A percentile compares a stretch with the other conserved stretches of the same genome.
These are phyloP conservation scores for Drosophila sturtevanti DNA, from an alignment of 1,140 invertebrate genomes.

Conservation along the genomic window DNA sequence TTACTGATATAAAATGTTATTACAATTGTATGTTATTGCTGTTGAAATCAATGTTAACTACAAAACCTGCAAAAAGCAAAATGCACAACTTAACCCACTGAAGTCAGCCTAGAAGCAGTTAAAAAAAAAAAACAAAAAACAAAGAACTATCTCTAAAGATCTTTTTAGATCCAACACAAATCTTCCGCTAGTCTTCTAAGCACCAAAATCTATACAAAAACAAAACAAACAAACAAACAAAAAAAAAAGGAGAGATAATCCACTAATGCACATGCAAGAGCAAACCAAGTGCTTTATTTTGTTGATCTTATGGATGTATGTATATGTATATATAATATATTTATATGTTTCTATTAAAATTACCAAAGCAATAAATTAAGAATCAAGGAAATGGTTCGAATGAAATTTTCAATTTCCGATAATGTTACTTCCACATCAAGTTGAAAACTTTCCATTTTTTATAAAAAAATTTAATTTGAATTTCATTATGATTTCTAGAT, in stretches of 20 bases:
- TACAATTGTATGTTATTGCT: slow-evolving; percentile 38
- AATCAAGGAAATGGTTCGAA: not conserved
- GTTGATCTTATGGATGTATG: slow-evolving; percentile 5
- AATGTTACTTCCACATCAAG: too few relatives aligned
- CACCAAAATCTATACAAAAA: slow-evolving; percentile 31
- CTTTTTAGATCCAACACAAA: slow-evolving; percentile 21
- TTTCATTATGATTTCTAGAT: slow-evolving; percentile 39
- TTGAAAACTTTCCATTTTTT: not conserved
- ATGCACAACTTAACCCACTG: slow-evolving; percentile 48
- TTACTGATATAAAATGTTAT: slow-evolving; percentile 1
- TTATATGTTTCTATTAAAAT: slow-evolving; percentile 1
- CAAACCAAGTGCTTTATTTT: slow-evolving; percentile 60
- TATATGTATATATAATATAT: slow-evolving; percentile 5
- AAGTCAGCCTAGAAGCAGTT: slow-evolving; percentile 38
- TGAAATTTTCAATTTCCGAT: not conserved
- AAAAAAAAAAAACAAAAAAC: slow-evolving; percentile 23
- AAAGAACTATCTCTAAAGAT: slow-evolving; percentile 12
- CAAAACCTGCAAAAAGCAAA: slow-evolving; percentile 30
- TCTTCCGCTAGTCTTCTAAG: slow-evolving; percentile 71
- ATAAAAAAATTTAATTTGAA: not conserved
- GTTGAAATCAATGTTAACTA: slow-evolving; percentile 42
- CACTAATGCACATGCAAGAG: slow-evolving; percentile 16
- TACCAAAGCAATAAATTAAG: not conserved
- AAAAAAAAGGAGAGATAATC: too few relatives aligned
- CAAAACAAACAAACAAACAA: not conserved